phyloP scores from a whole-genome alignment of 2,113 vertebrate species.

The Scolopax mira region DNA sequence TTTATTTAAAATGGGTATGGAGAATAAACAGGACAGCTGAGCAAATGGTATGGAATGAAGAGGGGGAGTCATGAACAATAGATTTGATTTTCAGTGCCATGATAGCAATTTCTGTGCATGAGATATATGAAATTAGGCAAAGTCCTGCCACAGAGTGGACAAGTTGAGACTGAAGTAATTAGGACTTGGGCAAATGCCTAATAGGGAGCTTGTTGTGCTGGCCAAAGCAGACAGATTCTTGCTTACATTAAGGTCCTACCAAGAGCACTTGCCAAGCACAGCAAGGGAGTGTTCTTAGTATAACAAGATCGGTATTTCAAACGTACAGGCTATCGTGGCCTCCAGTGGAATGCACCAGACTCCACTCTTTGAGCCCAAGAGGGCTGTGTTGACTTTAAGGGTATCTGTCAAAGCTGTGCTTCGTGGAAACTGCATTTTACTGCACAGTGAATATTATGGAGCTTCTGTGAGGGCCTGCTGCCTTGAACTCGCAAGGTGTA shows the following conservation, averaged over 20 bases:
- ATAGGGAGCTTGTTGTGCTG: neutral
- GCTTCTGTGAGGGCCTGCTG: neutral
- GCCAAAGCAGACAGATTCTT: conserved; percentile 11
- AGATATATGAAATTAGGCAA: neutral
- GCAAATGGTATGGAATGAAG: conserved; percentile 7
- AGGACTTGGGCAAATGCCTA: neutral
- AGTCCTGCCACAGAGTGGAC: neutral
- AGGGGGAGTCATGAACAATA: neutral
- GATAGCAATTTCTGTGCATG: neutral
- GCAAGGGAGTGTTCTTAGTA: neutral
- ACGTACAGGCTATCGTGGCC: neutral
- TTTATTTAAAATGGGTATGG: conserved; percentile 11
- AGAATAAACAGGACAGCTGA: conserved; percentile 25
- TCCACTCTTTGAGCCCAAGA: neutral
- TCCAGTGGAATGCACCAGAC: neutral
- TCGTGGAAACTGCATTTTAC: neutral
- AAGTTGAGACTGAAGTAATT: conserved; percentile 10
- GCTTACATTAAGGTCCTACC: neutral
- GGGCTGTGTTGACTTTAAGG: neutral
- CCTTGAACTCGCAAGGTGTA: neutral
- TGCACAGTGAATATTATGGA: neutral
- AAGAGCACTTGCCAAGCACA: neutral
- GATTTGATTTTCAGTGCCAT: conserved; percentile 32
- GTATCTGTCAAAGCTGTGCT: neutral
- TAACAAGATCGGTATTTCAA: conserved; percentile 6